A percentile compares a stretch with the other conserved stretches of the same genome.
Conservation (phyloP, 2,113 vertebrate genomes). For the Phrynosoma platyrhinos region DNA sequence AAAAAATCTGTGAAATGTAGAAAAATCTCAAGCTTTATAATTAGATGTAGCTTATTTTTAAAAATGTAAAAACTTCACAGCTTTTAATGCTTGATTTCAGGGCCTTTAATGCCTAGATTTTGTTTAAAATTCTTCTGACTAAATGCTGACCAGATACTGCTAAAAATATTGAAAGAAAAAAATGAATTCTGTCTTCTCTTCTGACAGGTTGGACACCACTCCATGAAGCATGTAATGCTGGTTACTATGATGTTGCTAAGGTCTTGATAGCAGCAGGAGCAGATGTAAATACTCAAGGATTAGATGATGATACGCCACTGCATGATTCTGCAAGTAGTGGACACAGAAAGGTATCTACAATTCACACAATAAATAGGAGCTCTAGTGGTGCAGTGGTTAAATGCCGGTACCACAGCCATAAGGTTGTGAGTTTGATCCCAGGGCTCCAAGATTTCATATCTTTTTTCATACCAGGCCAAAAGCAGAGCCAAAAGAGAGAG, state of each 20-base stretch:
- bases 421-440: too few relatives aligned
- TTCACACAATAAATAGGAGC: neutral
- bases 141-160: neutral
- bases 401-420: too few relatives aligned
- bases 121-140: neutral
- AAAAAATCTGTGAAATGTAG: neutral
- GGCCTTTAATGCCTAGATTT: neutral
- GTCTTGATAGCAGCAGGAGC: constrained; percentile 95
- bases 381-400: too few relatives aligned
- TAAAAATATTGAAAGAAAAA: constrained; percentile 27
- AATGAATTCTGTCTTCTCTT: constrained; percentile 19
- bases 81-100: neutral
- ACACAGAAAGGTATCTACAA: constrained; percentile 90
- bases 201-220: constrained; percentile 94
- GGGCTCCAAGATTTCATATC: neutral
- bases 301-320: constrained; percentile 97
- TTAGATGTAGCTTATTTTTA: neutral
- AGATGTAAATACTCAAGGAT: constrained; percentile 96
- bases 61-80: neutral
- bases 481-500: neutral
- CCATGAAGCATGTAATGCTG: constrained; percentile 97
- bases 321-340: constrained; percentile 98
- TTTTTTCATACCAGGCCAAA: neutral
- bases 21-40: neutral
- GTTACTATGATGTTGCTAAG: constrained; percentile 97